Conservation (phyloP, 2,113 vertebrate species). For the Edolisoma coerulescens region DNA sequence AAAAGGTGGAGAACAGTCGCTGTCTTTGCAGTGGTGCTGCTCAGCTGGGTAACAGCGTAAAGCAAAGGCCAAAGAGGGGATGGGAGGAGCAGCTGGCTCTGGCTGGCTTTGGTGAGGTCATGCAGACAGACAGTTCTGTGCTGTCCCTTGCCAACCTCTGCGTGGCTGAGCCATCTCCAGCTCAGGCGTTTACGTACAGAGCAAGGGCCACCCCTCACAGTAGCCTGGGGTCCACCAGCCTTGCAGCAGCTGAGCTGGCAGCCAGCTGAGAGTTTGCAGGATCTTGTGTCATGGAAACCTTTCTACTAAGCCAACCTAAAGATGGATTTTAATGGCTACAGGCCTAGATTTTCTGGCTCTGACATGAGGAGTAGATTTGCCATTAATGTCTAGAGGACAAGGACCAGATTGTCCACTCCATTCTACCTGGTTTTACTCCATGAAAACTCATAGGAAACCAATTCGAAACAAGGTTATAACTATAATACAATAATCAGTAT, state of each 20-base stretch:
- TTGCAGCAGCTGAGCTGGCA: not conserved
- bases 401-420: not conserved
- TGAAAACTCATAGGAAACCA: not conserved
- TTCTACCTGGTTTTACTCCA: not conserved
- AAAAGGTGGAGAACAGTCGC: constrained; percentile 58
- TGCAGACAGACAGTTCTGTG: not conserved
- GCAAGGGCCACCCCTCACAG: not conserved
- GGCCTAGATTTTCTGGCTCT: not conserved
- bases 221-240: not conserved
- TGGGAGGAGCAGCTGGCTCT: not conserved
- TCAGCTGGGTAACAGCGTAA: not conserved
- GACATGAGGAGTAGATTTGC: not conserved
- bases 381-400: not conserved
- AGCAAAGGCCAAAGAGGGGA: not conserved
- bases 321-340: not conserved
- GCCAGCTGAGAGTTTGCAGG: not conserved
- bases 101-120: not conserved
- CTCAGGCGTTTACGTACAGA: rapidly evolving
- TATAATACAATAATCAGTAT: not conserved
- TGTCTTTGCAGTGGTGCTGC: not conserved
- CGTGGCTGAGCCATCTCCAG: not conserved
- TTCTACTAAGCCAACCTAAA: not conserved
- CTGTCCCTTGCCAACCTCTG: not conserved
- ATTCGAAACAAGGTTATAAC: not conserved
- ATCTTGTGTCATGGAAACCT: not conserved